Base-by-base conservation (phyloP, 2,888 invertebrate genomes). In the Lasioglossum malachurum region DNA sequence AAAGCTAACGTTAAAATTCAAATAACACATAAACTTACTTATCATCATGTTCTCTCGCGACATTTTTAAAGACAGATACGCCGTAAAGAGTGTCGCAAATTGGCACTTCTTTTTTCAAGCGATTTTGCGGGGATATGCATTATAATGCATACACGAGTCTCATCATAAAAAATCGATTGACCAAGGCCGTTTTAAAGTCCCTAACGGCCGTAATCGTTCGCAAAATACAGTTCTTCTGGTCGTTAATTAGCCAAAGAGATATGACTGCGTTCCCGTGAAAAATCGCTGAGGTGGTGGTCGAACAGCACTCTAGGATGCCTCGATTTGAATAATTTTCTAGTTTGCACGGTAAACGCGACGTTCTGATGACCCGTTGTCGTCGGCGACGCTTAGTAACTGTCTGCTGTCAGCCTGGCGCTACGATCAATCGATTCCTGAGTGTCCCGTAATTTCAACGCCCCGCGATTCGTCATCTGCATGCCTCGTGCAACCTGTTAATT, bases 291-390 rank as follows among this genome's bases (percentile, higher is more conserved):
- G 10, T 46, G 31, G 44, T 44, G 10, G 46, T 14, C 46, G 64
- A 27, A 44, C 46, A 31, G 46, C 41, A 35, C 73, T 64, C 72
- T 71, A 46, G 49, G 14, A 14, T 27, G n/a, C 38, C 12, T 79
- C 78, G 72, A 87, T 89, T 90, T 90, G 82, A 88, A 92, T 92
- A 91, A 92, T 92, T 90, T 80, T 81, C 87, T 78, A 88, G 90
- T 91, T 90, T 89, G 75, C 78, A 89, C 86, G 87, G 83, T 83
- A 86, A 88, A 80, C 84, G 90, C 82, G 77, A 57, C 44, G 57
- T 31, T 38, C 69, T 69, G 76, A 38, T 49, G 27, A 71, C 69
- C 60, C 41, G 75, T 44, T 76, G 44, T 82, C 78, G 74, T 64
- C 46, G 31, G n/a, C 53, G 67, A 80, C 75, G 19, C 80, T 75